Evolutionary conservation across 2,113 vertebrate genomes (phyloP).

Genomic region (Coptodon rendalli): DNA sequence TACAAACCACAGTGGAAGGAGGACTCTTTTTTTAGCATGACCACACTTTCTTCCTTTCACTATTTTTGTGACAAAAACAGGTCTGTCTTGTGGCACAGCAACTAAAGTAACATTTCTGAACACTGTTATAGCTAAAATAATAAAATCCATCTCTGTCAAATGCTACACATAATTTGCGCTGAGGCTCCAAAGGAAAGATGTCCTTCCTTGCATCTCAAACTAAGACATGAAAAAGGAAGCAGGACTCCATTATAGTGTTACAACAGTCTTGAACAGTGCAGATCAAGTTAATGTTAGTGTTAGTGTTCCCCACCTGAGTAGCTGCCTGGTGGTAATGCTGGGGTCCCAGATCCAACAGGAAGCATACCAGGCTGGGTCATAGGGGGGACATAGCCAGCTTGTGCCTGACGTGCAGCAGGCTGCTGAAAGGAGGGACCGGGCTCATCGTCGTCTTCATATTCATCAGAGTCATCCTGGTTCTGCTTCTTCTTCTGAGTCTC

Average conservation of each 20-base stretch:
- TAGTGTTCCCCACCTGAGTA: slow-evolving; percentile 50
- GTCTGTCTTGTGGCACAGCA: background rate
- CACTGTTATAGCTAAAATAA: background rate
- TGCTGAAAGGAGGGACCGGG: slow-evolving; percentile 87
- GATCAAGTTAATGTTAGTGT: background rate
- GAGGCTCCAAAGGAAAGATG: background rate
- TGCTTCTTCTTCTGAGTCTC: slow-evolving; percentile 91
- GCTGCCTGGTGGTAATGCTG: slow-evolving; percentile 81
- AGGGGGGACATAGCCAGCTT: slow-evolving; percentile 80
- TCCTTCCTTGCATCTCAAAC: background rate
- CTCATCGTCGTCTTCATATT: slow-evolving; percentile 84
- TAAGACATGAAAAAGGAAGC: background rate
- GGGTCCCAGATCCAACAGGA: slow-evolving; percentile 76
- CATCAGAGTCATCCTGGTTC: slow-evolving; percentile 86
- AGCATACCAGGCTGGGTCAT: slow-evolving; percentile 85
- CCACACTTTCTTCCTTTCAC: background rate
- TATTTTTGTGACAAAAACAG: background rate
- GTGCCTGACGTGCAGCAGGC: slow-evolving; percentile 78
- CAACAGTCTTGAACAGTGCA: accelerated
- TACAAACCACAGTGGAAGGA: background rate
- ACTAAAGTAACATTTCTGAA: background rate
- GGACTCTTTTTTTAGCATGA: background rate
- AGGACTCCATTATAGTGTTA: background rate
- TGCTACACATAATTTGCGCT: background rate
- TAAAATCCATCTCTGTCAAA: background rate